Conservation (phyloP, 2,113 vertebrate species). For the Megaptera novaeangliae region DNA sequence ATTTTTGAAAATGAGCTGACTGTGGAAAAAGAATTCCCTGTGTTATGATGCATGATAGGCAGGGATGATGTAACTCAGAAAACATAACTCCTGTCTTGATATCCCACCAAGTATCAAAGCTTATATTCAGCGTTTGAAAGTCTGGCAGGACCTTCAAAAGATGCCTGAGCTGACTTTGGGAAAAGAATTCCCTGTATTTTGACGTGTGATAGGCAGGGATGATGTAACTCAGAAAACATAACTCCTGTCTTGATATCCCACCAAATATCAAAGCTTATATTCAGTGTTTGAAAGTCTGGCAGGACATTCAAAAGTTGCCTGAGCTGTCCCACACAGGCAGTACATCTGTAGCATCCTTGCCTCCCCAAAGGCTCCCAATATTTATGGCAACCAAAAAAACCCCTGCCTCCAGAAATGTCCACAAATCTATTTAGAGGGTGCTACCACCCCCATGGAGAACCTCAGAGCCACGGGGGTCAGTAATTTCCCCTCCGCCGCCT, state of each 20-base stretch:
- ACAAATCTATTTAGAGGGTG: constrained; percentile 13
- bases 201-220: not conserved
- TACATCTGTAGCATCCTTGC: not conserved
- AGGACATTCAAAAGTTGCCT: not conserved
- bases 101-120: not conserved
- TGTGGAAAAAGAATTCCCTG: not conserved
- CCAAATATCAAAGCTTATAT: not conserved
- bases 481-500: not conserved
- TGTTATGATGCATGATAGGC: not conserved
- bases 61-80: not conserved
- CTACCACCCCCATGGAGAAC: not conserved
- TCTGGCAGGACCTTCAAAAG: not conserved
- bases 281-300: not conserved
- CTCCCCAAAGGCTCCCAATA: not conserved
- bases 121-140: not conserved
- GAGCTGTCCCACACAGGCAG: not conserved
- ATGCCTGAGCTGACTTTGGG: not conserved
- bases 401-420: not conserved
- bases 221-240: not conserved
- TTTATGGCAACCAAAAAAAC: not conserved
- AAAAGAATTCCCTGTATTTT: not conserved
- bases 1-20: not conserved
- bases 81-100: not conserved
- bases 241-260: not conserved
- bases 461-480: not conserved